These are phyloP conservation scores for Tetranychus truncatus DNA, from an alignment of 2,888 invertebrate species.

Conservation along the genomic window DNA sequence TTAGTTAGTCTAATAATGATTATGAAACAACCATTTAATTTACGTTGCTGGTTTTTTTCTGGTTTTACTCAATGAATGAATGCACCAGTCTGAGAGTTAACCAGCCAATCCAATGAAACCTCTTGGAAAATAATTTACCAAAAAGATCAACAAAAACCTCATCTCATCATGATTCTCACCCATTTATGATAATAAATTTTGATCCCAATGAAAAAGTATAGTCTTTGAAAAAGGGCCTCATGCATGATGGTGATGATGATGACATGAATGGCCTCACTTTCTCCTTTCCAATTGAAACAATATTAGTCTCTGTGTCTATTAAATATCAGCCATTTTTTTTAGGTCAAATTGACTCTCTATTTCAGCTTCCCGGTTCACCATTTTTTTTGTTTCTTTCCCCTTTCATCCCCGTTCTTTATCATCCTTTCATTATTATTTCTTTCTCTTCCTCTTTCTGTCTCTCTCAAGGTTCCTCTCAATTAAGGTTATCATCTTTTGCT, in stretches of 20 bases:
- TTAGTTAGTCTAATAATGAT: no score
- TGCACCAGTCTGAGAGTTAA: no score
- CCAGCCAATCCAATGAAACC: no score
- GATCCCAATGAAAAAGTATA: background rate
- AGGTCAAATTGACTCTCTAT: background rate
- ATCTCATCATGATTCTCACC: background rate
- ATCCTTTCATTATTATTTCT: background rate
- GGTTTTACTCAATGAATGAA: no score
- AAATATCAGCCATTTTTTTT: background rate
- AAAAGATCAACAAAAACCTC: background rate
- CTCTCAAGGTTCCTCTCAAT: constrained; percentile 4
- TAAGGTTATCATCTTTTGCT: background rate
- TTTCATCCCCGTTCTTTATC: background rate
- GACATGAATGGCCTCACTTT: no score
- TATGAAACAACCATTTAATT: no score
- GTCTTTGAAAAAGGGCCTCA: background rate
- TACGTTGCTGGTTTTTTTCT: no score
- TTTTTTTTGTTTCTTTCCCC: background rate
- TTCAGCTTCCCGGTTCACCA: background rate
- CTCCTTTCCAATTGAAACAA: no score
- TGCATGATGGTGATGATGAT: background rate
- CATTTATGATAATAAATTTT: background rate
- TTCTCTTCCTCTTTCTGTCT: constrained; percentile 5
- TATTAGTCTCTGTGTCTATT: background rate
- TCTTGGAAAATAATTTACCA: no score